Base-by-base conservation (phyloP, 2,113 vertebrate genomes). In the Nansenia antarctica region DNA sequence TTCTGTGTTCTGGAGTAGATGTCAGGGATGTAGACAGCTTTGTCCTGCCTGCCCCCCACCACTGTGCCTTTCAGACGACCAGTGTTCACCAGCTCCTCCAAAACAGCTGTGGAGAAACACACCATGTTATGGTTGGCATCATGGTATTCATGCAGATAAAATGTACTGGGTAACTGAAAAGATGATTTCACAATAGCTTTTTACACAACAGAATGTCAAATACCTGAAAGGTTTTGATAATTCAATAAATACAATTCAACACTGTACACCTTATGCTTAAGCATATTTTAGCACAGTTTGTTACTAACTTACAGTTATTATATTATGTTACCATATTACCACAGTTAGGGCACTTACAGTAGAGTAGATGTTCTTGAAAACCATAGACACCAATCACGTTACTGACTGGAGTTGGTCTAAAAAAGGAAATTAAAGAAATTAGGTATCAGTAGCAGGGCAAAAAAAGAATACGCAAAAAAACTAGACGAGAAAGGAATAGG, bases 351-450 rank as follows among this genome's bases (percentile, higher is more conserved):
- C n/a, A 91, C 97, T 97, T 88, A 99, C 97, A 95, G 82, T 99
- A 98, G 72, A 99, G 91, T 62, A 99, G 93, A 85, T 98, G 95
- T 53, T 99, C 97, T 72, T 98, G 96, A 86, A 98, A 96, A 79
- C 95, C 95, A 57, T 95, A 95, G 0, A 93, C 88, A 87, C 90
- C 91, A 42, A 99, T 94, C 90, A 99, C 89, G 82, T 82, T 93
- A 92, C 83, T 96, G 80, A 99, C 84, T 67, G 94, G 84, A 31
- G 94, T 98, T 30, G 98, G 98, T 73, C 97, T 99, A 75, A 12
- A 86, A 20, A 79, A 32, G 83, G 71, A 84, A 60, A 70, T 59
- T 62, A 30, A 59, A 31, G 29, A 49, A 37, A 49, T 27, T 9
- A 9, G 0, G 29, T 7, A 55, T 62, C 1, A n/a, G 72, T 24